Percentiles rank a stretch among this genome's conserved stretches.
These are phyloP conservation scores for Hipposideros larvatus DNA, from an alignment of 2,797 vertebrate species.

Conservation along the genomic window DNA sequence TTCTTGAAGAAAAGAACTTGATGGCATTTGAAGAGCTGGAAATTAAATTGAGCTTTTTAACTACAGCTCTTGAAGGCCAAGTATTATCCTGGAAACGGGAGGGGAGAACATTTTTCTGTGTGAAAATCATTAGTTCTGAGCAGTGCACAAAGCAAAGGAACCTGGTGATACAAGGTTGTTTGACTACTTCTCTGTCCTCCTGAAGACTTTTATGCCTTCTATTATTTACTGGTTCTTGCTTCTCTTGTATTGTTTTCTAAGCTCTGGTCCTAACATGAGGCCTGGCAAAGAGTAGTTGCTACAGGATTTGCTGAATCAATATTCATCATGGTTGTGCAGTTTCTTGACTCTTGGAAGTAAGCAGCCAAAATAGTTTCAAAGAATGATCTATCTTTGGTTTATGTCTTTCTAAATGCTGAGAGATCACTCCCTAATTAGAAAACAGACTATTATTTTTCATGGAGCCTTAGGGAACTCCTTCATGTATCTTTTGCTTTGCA, in stretches of 20 bases:
- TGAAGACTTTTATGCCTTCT: background rate
- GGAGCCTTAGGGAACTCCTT: background rate
- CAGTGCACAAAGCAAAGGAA: background rate
- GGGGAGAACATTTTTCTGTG: background rate
- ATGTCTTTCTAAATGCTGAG: slow-evolving; percentile 23
- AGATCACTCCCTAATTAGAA: slow-evolving; percentile 39
- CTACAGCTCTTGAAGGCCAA: background rate
- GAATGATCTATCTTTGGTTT: background rate
- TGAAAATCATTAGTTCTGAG: background rate
- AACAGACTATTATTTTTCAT: background rate
- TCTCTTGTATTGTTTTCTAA: background rate
- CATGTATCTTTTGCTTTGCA: slow-evolving; percentile 12
- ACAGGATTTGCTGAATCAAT: background rate
- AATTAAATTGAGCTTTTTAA: background rate
- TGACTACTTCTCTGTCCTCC: background rate
- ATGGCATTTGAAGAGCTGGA: background rate
- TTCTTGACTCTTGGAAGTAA: slow-evolving; percentile 37
- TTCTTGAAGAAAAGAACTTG: background rate
- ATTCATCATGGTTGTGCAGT: background rate
- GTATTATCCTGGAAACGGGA: background rate
- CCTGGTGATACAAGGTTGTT: background rate
- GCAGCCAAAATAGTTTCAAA: slow-evolving; percentile 17
- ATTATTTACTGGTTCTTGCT: background rate
- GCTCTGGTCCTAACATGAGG: background rate
- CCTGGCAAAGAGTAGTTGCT: background rate